Base-by-base conservation (phyloP, 1,140 invertebrate species). In the Temnothorax curvispinosus region DNA sequence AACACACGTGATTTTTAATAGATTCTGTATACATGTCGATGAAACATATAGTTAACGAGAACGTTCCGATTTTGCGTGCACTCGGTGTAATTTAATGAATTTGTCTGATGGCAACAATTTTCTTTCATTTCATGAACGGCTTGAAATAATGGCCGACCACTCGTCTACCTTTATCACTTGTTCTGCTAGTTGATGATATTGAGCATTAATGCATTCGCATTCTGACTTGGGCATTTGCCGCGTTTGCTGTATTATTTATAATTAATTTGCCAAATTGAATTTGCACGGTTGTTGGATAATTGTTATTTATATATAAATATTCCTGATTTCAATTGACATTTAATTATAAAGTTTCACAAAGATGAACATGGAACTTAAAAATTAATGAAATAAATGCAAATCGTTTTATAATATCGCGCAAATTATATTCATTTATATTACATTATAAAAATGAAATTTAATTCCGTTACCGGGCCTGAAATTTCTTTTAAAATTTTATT, bases 221-320 rank as follows among this genome's bases (percentile, higher is more conserved):
- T 74, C 32, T 50, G 80, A 84, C 56, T 84, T 74, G 54, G 41
- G 41, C 38, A 58, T 82, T 82, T 74, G 67, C 27, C 58, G 15
- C 56, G 41, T 62, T 74, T 47, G 13, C 8, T 84, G 80, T 47
- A 60, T 84, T 75, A 75, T 74, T 60, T 62, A 62, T 75, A 8
- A 84, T 84, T 84, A 75, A 75, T 74, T 84, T 84, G 35, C 13
- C 54, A 58, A 84, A 74, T 84, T 84, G 74, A 84, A 84, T 84
- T 84, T 84, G 21, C 54, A 74, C 35, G 32, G 44, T 56, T 38
- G 18, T 62, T n/a, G 69, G 3, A 84, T 84, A 60, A 62, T 75
- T 84, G 44, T n/a, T 47, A 82, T 84, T 62, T 72, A 58, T 84
- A 84, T 84, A 75, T 75, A 84, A 74, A 84, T 84, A 84, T 47